Percentiles rank a stretch among this genome's conserved stretches.
These are phyloP conservation scores for Halcyon malimbica DNA, from an alignment of 2,113 vertebrate genomes.

Conservation along the genomic window DNA sequence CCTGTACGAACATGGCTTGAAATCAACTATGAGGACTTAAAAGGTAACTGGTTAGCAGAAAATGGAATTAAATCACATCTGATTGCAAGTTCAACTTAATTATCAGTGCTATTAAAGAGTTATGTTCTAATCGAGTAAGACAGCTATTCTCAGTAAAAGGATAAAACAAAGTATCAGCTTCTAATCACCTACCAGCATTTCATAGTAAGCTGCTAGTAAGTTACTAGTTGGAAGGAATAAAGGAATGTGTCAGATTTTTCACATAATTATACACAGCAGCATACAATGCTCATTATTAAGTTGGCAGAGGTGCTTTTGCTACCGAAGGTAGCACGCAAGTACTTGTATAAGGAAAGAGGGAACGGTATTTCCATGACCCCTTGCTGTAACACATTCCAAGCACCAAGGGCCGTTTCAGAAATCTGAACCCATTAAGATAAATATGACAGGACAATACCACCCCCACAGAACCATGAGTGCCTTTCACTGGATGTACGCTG, in stretches of 20 bases:
- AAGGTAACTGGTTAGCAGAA: constrained; percentile 32
- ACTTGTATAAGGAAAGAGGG: constrained; percentile 50
- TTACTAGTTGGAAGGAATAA: constrained; percentile 67
- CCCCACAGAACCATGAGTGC: constrained; percentile 77
- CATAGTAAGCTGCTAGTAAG: constrained; percentile 54
- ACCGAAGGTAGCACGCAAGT: constrained; percentile 53
- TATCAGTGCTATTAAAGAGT: constrained; percentile 53
- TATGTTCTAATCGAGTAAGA: constrained; percentile 37
- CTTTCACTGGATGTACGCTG: constrained; percentile 76
- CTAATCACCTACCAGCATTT: constrained; percentile 62
- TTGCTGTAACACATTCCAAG: constrained; percentile 64
- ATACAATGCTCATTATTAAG: constrained; percentile 54
- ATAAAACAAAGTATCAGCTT: constrained; percentile 54
- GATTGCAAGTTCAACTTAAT: constrained; percentile 55
- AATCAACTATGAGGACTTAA: constrained; percentile 39
- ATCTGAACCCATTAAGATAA: constrained; percentile 73
- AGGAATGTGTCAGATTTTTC: constrained; percentile 75
- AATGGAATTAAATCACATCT: constrained; percentile 54
- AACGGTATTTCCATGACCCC: constrained; percentile 64
- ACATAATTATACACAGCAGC: constrained; percentile 71
- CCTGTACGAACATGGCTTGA: constrained; percentile 57
- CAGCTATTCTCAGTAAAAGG: constrained; percentile 44
- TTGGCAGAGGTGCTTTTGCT: constrained; percentile 66
- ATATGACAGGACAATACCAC: constrained; percentile 74
- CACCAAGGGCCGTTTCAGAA: constrained; percentile 68